Conservation (phyloP, 2,113 vertebrate species). For the Recurvirostra avosetta region DNA sequence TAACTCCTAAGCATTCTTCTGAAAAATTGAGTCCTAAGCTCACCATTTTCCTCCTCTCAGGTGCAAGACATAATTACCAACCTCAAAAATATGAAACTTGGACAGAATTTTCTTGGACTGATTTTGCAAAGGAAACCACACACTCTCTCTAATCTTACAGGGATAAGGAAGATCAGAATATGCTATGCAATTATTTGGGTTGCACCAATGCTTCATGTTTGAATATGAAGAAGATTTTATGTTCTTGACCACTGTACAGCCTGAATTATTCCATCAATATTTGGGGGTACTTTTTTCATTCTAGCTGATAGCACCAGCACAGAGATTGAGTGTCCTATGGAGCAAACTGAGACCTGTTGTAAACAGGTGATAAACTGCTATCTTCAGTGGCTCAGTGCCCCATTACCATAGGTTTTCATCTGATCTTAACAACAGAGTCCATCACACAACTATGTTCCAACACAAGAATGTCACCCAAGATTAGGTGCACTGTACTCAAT, state of each 20-base stretch:
- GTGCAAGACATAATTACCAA: neutral
- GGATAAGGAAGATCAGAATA: neutral
- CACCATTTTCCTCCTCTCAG: neutral
- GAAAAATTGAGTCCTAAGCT: neutral
- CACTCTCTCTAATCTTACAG: neutral
- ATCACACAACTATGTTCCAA: neutral
- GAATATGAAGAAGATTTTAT: neutral
- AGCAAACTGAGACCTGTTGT: neutral
- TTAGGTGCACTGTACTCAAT: neutral
- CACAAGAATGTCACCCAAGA: neutral
- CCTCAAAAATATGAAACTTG: neutral
- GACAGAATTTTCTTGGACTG: neutral
- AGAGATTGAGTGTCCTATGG: neutral
- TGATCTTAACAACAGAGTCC: neutral
- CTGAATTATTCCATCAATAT: neutral
- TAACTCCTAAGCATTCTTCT: neutral
- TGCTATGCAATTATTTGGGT: neutral
- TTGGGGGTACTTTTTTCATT: neutral
- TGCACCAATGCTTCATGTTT: neutral
- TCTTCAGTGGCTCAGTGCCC: neutral
- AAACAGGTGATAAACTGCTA: neutral
- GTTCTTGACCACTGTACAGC: neutral
- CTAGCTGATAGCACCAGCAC: neutral
- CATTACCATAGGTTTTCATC: neutral
- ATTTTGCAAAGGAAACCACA: neutral